Base-by-base conservation (phyloP, 2,888 invertebrate species). In the Smittia aterrima region DNA sequence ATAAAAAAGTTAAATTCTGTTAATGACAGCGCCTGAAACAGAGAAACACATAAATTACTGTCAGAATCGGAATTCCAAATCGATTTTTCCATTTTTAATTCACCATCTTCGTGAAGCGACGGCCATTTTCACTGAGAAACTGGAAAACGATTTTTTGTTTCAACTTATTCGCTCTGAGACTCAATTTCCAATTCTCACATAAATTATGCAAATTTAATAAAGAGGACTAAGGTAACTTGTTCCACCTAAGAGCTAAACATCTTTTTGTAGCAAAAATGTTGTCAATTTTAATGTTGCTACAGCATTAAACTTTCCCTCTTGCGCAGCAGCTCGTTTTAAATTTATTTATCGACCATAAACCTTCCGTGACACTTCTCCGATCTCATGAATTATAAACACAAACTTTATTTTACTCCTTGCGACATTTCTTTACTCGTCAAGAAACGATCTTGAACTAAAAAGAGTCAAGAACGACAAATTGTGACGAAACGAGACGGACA, bases 31-130 rank as follows among this genome's bases (percentile, higher is more conserved):
- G 24, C 58, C 6, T 22, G 58, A 18, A 58, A 58, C 58, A 58
- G 18, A 58, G 6, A 18, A 58, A 18, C 58, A 22, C 58, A 58
- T 58, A 58, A 58, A 58, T 58, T 58, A 58, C 58, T 58, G 58
- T 58, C 58, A 58, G 13, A 58, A 22, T 18, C 58, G 20, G 58
- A 58, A 58, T 58, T 58, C 24, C 20, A 58, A 58, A 58, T 58
- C 20, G 58, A 58, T 58, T 58, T 58, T 58, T 58, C 13, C 18
- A 4, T n/a, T 58, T 22, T 22, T 58, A 4, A 58, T 58, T 58
- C 20, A 58, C 58, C 58, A 58, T 58, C 18, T 58, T 58, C 18
- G 16, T 9, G 24, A 18, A 22, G 58, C 58, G 58, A 58, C 58
- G 58, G 22, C 58, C 58, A 22, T 58, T 6, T 58, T 58, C 22